Percentiles rank a stretch among this genome's conserved stretches.
phyloP scores from a whole-genome alignment of 2,797 vertebrate genomes.

The Epinephelus malabaricus region DNA sequence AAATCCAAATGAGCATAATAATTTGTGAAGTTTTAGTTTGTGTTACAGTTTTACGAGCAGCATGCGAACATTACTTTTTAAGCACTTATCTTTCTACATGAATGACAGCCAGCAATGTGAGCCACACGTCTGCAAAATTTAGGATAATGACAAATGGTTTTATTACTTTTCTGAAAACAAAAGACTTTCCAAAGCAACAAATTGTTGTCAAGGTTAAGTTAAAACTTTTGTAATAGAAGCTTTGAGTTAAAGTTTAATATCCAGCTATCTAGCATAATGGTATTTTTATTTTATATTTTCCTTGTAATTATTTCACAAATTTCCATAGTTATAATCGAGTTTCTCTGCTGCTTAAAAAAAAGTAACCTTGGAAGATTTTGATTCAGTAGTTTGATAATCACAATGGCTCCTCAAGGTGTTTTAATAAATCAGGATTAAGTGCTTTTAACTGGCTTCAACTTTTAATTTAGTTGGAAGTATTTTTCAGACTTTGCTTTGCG shows the following conservation, averaged over 20 bases:
- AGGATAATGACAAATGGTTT: not conserved
- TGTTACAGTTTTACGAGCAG: conserved; percentile 1
- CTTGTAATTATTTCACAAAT: conserved; percentile 7
- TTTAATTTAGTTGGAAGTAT: not conserved
- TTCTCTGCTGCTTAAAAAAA: not conserved
- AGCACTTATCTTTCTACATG: not conserved
- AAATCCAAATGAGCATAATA: not conserved
- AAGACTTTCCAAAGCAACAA: not conserved
- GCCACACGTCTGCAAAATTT: not conserved
- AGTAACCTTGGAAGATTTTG: not conserved
- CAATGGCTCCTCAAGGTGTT: not conserved
- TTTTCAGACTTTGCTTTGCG: not conserved
- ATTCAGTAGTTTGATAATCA: not conserved
- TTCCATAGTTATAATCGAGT: not conserved
- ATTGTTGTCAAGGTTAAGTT: conserved; percentile 1
- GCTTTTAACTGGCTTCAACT: conserved; percentile 15
- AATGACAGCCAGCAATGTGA: not conserved
- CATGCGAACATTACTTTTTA: not conserved
- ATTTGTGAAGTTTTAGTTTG: not conserved
- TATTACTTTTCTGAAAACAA: not conserved
- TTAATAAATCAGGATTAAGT: conserved; percentile 6
- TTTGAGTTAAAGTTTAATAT: not conserved
- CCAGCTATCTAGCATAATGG: not conserved
- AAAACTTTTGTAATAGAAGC: not conserved
- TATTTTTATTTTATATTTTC: conserved; percentile 7